phyloP scores from a whole-genome alignment of 92 coral and sea anemone genomes.

The Phymanthus crucifer region DNA sequence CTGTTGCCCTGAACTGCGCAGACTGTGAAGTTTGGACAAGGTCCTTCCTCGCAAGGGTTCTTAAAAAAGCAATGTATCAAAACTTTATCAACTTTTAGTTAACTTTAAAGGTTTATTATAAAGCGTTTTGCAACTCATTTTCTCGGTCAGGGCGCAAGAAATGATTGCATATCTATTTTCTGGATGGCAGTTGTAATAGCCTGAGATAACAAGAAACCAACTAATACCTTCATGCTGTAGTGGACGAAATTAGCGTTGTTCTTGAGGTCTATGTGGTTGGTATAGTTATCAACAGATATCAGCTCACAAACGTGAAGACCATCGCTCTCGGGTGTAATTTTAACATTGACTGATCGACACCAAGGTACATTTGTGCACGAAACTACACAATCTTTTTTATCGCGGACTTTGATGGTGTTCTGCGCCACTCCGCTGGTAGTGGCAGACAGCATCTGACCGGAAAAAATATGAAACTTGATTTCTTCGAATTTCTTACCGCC shows the following conservation, averaged over 20 bases:
- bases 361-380: conserved; percentile 1
- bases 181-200: too few relatives aligned
- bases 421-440: too few relatives aligned
- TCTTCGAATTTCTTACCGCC: too few relatives aligned
- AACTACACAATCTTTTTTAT: background rate
- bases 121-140: too few relatives aligned
- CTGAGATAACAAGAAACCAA: too few relatives aligned
- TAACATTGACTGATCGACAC: conserved; percentile 23
- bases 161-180: too few relatives aligned
- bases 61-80: background rate
- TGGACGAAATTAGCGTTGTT: background rate
- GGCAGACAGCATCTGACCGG: too few relatives aligned
- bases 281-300: conserved; percentile 4
- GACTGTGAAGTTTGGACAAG: conserved; percentile 1
- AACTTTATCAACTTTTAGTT: background rate
- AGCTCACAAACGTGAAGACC: conserved; percentile 19
- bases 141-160: too few relatives aligned
- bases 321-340: background rate
- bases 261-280: background rate
- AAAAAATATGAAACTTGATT: too few relatives aligned
- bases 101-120: too few relatives aligned
- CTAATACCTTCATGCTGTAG: conserved; percentile 14
- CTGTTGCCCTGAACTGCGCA: conserved; percentile 5
- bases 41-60: background rate
- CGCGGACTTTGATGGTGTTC: background rate